Evolutionary conservation across 2,797 vertebrate genomes (phyloP), one percentile per base, ranked within the genome.

Genomic region (Schizopygopsis pylzovi): DNA sequence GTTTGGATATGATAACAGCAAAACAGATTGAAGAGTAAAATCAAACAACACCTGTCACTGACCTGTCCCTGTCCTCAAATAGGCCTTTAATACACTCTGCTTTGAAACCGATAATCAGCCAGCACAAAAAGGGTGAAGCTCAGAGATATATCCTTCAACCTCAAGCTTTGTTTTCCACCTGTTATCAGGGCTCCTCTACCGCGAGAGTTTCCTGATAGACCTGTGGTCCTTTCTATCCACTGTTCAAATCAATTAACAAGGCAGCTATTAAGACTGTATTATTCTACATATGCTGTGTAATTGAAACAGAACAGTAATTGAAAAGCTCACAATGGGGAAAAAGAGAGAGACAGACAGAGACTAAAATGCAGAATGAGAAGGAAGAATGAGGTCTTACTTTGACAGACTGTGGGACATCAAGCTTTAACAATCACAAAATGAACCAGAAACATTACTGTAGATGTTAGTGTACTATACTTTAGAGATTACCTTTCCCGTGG

Each of bases 191-290:
- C 76, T 85, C 25, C 18, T 71, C 65, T 72, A 76, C 83, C 13
- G 52, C 76, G 56, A 41, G 65, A 85, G 76, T 68, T 79, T 85
- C 83, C 83, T 76, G 52, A 85, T 85, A 79, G 83, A 85, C 76
- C 83, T 43, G 39, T 61, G 83, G 39, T 85, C 76, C 77, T 25
- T 70, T 85, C 76, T 76, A 85, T 88, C 79, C 70, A 84, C 86
- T 82, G 84, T 88, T 85, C 77, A 79, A 86, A 87, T 87, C 86
- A 87, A 88, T 90, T 87, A 86, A 87, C 85, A 83, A 75, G 82
- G 63, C 84, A 85, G 87, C 87, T 84, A 84, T 88, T 88, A 86
- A 73, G 78, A 76, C 82, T 83, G 87, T 83, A 85, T 80, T 85
- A 89, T 86, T 84, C 84, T 87, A 80, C 83, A 67, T 82, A 85